These are phyloP conservation scores for Dyspetes luteomarginatus DNA, from an alignment of 2,888 invertebrate genomes.

Conservation along the genomic window DNA sequence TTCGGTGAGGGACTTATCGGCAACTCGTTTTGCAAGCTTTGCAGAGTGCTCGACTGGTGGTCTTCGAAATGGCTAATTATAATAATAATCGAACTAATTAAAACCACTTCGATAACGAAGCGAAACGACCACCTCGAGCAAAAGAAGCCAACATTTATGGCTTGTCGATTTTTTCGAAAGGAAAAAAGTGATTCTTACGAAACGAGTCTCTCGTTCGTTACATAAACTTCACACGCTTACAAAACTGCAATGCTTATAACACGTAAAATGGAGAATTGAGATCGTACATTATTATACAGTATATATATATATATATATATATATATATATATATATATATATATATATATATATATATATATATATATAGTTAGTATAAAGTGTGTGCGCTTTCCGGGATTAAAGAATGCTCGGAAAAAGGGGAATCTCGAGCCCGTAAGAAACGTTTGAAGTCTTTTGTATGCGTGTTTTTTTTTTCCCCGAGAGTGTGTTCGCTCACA, in stretches of 20 bases:
- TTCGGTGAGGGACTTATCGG: constrained; percentile 33
- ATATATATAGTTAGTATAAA: too few relatives aligned
- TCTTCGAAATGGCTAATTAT: constrained; percentile 5
- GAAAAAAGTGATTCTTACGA: background rate
- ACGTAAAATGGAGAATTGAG: background rate
- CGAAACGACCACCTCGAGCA: background rate
- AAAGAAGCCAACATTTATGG: background rate
- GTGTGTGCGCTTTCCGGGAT: background rate
- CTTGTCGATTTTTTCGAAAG: background rate
- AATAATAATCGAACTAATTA: constrained; percentile 53
- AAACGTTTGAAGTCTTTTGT: background rate
- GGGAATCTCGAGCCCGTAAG: background rate
- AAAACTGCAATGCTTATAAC: background rate
- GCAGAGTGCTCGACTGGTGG: constrained; percentile 1
- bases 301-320: background rate
- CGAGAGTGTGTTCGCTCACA: too few relatives aligned
- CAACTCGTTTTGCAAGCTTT: constrained; percentile 39
- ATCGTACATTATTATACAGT: background rate
- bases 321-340: background rate
- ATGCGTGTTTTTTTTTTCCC: too few relatives aligned
- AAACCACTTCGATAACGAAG: constrained; percentile 35
- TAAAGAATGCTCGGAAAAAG: background rate
- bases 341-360: background rate
- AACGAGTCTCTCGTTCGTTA: background rate
- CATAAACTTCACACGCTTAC: constrained; percentile 1